phyloP scores from a whole-genome alignment of 2,797 vertebrate species.

The Microhierax caerulescens region DNA sequence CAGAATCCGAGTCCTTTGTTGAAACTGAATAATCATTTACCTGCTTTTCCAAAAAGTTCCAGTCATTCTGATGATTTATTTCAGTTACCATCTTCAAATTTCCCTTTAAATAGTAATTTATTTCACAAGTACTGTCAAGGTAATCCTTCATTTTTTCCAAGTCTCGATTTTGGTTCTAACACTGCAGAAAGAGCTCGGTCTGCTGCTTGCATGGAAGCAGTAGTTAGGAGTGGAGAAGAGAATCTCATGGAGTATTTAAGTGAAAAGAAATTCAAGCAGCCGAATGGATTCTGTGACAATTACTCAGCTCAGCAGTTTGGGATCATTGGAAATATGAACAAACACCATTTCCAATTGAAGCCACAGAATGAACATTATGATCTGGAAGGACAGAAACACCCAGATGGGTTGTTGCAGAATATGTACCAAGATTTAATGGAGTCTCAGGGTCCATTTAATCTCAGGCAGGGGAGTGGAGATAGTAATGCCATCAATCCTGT shows the following conservation, averaged over 20 bases:
- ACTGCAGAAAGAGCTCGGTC: conserved; percentile 67
- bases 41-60: conserved; percentile 71
- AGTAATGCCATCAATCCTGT: conserved; percentile 6
- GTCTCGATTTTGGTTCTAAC: conserved; percentile 67
- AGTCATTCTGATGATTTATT: conserved; percentile 74
- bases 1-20: conserved; percentile 75
- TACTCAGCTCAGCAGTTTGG: conserved; percentile 70
- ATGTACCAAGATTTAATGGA: conserved; percentile 73
- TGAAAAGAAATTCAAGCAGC: conserved; percentile 80
- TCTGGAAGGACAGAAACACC: conserved; percentile 72
- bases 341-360: conserved; percentile 71
- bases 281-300: conserved; percentile 73
- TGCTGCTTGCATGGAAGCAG: conserved; percentile 68
- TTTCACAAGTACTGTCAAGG: conserved; percentile 77
- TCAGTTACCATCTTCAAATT: conserved; percentile 68
- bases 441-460: conserved; percentile 67
- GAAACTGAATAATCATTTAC: conserved; percentile 68
- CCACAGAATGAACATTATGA: conserved; percentile 63
- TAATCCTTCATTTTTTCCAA: conserved; percentile 58
- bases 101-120: conserved; percentile 69
- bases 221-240: conserved; percentile 73
- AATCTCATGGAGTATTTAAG: conserved; percentile 74
- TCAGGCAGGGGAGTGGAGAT: conserved; percentile 72
- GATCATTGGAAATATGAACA: conserved; percentile 69
- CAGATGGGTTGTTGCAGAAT: conserved; percentile 72